These are phyloP conservation scores for Phrynocephalus forsythii DNA, from an alignment of 2,797 vertebrate genomes.

Conservation along the genomic window DNA sequence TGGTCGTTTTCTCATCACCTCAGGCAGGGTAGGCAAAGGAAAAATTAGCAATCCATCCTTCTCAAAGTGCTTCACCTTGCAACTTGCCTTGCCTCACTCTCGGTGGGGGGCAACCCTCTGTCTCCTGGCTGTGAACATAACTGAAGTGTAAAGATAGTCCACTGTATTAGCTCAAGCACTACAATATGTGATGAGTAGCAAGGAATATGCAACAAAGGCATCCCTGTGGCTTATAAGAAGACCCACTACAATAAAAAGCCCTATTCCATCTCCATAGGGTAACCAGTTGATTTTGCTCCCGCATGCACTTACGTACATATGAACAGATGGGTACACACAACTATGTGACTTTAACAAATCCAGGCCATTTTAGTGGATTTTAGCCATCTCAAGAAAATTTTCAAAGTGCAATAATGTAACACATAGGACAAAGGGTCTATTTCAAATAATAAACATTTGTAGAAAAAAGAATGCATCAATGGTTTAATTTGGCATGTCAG, in stretches of 20 bases:
- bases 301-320: no score
- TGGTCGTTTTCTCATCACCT: not conserved
- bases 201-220: not conserved
- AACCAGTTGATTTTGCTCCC: no score
- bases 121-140: not conserved
- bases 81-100: not conserved
- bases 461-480: slow-evolving; percentile 60
- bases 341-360: no score
- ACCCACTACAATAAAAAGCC: no score
- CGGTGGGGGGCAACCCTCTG: not conserved
- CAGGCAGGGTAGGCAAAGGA: not conserved
- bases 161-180: not conserved
- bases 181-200: not conserved
- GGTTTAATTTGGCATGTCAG: slow-evolving; percentile 50
- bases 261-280: no score
- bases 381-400: no score
- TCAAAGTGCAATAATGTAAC: not conserved
- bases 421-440: not conserved
- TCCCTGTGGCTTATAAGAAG: no score
- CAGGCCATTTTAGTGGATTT: no score
- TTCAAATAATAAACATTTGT: slow-evolving; percentile 40
- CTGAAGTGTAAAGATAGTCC: not conserved
- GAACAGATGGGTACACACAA: no score
- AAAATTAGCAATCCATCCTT: not conserved
- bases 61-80: not conserved